Conservation (phyloP, 1,140 invertebrate genomes). For the Delia radicum region DNA sequence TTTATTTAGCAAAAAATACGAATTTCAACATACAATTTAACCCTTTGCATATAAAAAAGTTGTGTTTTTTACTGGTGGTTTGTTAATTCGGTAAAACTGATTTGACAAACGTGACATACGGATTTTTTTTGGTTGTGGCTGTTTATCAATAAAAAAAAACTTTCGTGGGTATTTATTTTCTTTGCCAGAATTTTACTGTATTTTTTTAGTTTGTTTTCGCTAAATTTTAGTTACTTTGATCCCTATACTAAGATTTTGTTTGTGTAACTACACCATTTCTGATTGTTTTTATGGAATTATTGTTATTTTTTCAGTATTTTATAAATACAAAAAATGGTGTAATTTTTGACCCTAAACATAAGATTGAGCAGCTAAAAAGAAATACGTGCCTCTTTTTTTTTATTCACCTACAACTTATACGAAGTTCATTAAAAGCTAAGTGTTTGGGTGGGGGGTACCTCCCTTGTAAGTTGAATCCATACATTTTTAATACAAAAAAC, state of each 20-base stretch:
- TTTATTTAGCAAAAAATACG: neutral
- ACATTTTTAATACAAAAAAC: no score
- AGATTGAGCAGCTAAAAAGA: no score
- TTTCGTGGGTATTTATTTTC: neutral
- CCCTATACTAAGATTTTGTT: neutral
- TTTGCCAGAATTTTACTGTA: neutral
- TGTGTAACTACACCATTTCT: no score
- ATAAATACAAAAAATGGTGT: no score
- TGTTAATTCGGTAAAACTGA: neutral
- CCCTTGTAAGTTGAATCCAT: no score
- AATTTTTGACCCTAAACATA: no score
- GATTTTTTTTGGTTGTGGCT: neutral
- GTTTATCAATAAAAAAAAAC: neutral
- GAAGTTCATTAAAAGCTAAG: no score
- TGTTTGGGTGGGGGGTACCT: no score
- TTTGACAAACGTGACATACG: slow-evolving; percentile 3
- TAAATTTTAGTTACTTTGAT: neutral
- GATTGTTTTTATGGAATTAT: no score
- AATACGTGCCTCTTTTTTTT: no score
- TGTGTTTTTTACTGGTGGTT: neutral
- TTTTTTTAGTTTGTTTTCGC: neutral
- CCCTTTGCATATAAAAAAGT: neutral
- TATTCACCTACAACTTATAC: no score
- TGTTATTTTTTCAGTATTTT: no score
- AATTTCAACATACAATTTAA: neutral